Percentiles rank a stretch among this genome's conserved stretches.
Evolutionary conservation across 1,140 invertebrate species (phyloP).

Genomic region (Bombus turneri): DNA sequence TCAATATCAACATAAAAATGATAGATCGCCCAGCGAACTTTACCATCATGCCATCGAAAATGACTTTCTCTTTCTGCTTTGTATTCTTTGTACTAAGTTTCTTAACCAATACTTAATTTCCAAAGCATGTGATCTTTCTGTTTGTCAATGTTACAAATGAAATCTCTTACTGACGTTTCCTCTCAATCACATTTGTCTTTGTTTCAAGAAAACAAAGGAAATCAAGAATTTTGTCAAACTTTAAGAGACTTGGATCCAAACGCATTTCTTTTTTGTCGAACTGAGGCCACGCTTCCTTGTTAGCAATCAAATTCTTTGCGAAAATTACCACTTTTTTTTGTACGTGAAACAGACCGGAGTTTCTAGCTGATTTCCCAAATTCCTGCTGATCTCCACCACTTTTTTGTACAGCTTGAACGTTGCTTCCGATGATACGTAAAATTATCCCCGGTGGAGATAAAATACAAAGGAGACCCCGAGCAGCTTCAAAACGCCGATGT

Average conservation of each 20-base stretch:
- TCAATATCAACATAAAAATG: constrained; percentile 39
- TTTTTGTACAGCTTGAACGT: constrained; percentile 16
- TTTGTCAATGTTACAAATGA: neutral
- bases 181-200: constrained; percentile 26
- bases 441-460: constrained; percentile 34
- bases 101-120: constrained; percentile 18
- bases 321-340: constrained; percentile 40
- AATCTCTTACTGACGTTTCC: constrained; percentile 32
- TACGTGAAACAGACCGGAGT: neutral
- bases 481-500: constrained; percentile 44
- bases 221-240: constrained; percentile 5
- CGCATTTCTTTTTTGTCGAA: neutral
- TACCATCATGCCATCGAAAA: constrained; percentile 16
- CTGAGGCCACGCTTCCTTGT: neutral
- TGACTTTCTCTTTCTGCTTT: constrained; percentile 23
- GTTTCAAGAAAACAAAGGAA: constrained; percentile 35
- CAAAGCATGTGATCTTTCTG: constrained; percentile 12
- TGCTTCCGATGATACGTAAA: constrained; percentile 25
- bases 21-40: constrained; percentile 57
- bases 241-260: constrained; percentile 9
- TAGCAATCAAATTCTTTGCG: neutral
- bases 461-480: constrained; percentile 48
- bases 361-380: constrained; percentile 32
- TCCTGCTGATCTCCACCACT: constrained; percentile 15
- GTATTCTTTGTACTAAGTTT: constrained; percentile 42